phyloP scores from a whole-genome alignment of 2,888 invertebrate genomes.

The Meta bourneti region DNA sequence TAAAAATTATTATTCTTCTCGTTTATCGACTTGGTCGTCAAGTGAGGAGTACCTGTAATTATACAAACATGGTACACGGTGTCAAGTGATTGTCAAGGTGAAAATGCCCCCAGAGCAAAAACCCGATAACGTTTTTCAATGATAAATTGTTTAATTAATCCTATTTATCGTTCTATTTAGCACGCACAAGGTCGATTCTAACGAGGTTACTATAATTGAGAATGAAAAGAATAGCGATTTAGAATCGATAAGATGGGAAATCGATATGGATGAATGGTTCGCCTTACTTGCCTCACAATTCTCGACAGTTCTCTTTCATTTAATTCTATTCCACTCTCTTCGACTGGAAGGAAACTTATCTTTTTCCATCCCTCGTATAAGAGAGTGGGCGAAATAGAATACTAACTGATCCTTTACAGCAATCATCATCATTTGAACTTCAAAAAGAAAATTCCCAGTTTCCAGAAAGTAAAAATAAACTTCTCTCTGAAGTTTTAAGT shows the following conservation, averaged over 20 bases:
- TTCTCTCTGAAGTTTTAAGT: background rate
- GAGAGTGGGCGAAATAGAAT: background rate
- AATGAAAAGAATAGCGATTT: background rate
- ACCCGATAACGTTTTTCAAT: background rate
- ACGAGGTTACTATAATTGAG: background rate
- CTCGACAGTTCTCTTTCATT: background rate
- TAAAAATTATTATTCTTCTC: no score
- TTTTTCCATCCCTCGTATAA: background rate
- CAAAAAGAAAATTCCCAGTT: background rate
- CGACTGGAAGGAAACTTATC: background rate
- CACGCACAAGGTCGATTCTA: background rate
- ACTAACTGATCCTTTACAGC: background rate
- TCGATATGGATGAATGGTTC: conserved; percentile 2
- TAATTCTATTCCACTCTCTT: background rate
- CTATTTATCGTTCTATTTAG: background rate
- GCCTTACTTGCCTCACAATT: background rate
- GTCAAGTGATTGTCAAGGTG: background rate
- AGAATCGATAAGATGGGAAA: background rate
- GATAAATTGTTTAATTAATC: background rate
- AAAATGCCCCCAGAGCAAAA: background rate
- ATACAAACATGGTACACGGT: background rate
- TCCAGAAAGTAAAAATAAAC: background rate
- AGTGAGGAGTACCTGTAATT: no score
- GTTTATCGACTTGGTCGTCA: no score
- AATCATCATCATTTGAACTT: background rate